phyloP scores from a whole-genome alignment of 2,888 invertebrate genomes.

The Xestobium rufovillosum region DNA sequence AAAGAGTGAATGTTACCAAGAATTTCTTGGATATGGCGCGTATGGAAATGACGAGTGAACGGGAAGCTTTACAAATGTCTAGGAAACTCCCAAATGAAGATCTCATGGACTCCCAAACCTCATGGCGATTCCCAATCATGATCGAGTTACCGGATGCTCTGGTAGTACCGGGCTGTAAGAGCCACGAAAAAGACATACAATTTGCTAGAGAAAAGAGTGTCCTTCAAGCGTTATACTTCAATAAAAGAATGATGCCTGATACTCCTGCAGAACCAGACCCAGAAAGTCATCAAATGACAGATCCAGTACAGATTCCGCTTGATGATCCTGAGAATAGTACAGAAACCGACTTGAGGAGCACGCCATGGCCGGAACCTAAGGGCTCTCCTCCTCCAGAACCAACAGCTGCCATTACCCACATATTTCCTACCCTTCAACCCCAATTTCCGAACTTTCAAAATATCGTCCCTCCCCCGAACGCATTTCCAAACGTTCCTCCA shows the following conservation, averaged over 20 bases:
- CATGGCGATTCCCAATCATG: slow-evolving; percentile 65
- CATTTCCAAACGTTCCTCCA: slow-evolving; percentile 43
- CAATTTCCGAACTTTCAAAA: slow-evolving; percentile 41
- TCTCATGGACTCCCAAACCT: slow-evolving; percentile 72
- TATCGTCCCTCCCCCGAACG: slow-evolving; percentile 38
- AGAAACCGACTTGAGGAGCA: slow-evolving; percentile 69
- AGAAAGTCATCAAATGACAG: slow-evolving; percentile 67
- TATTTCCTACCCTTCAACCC: slow-evolving; percentile 45
- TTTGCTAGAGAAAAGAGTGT: slow-evolving; percentile 79
- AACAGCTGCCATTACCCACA: slow-evolving; percentile 27
- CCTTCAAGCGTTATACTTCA: slow-evolving; percentile 74
- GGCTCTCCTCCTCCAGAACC: slow-evolving; percentile 49
- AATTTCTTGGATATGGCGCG: slow-evolving; percentile 87
- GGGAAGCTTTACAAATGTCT: slow-evolving; percentile 71
- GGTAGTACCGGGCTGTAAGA: slow-evolving; percentile 66
- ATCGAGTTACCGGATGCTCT: slow-evolving; percentile 63
- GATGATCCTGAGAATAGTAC: slow-evolving; percentile 80
- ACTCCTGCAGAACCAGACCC: slow-evolving; percentile 79
- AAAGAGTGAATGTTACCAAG: slow-evolving; percentile 90
- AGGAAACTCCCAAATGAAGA: slow-evolving; percentile 70
- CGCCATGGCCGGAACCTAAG: slow-evolving; percentile 82
- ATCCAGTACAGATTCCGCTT: slow-evolving; percentile 77
- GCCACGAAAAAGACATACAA: slow-evolving; percentile 81
- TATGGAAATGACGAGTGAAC: slow-evolving; percentile 79
- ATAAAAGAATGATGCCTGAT: slow-evolving; percentile 77